Conservation (phyloP, 2,113 vertebrate genomes). For the Leptosomus discolor region DNA sequence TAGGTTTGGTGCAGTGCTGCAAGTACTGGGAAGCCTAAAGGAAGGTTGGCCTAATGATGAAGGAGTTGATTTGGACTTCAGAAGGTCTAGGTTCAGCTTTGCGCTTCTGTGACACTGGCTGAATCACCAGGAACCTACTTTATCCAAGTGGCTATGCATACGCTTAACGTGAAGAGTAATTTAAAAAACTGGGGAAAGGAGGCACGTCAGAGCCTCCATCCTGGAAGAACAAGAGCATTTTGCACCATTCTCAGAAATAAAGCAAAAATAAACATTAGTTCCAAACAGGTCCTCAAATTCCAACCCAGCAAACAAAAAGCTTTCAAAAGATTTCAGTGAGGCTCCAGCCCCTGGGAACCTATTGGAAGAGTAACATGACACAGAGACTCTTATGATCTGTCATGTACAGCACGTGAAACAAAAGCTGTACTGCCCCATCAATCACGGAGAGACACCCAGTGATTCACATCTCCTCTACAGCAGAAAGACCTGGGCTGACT, state of each 20-base stretch:
- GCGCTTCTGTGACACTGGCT: neutral
- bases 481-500: neutral
- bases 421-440: neutral
- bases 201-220: neutral
- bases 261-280: neutral
- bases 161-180: neutral
- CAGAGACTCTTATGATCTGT: neutral
- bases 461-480: neutral
- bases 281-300: neutral
- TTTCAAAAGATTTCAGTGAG: neutral
- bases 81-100: constrained; percentile 2
- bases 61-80: constrained; percentile 3
- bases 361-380: neutral
- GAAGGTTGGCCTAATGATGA: neutral
- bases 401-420: neutral
- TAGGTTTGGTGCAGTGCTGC: neutral
- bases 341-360: neutral
- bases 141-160: neutral
- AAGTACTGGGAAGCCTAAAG: neutral
- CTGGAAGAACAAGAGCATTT: neutral
- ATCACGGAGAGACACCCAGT: neutral
- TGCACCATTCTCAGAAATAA: neutral
- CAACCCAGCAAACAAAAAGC: neutral
- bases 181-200: neutral
- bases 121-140: constrained; percentile 3